Evolutionary conservation across 2,888 invertebrate genomes (phyloP).

Genomic region (Margaritifera margaritifera): DNA sequence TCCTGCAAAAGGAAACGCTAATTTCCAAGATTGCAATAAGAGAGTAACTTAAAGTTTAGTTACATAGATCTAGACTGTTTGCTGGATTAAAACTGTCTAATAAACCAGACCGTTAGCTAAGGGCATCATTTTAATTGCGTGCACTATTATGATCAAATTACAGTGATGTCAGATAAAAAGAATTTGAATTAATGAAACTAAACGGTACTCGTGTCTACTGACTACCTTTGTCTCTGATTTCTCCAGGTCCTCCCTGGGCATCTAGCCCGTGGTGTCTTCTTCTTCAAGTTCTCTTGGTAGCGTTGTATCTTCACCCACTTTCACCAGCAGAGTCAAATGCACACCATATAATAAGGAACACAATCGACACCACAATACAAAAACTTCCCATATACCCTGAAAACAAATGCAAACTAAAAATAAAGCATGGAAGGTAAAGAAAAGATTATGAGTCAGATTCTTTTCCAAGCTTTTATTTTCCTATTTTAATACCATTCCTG

Average conservation of each 20-base stretch:
- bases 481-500: too few species aligned
- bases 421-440: too few species aligned
- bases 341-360: conserved; percentile 87
- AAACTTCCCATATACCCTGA: conserved; percentile 85
- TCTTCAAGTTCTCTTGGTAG: conserved; percentile 86
- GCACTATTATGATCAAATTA: background rate
- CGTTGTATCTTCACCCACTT: conserved; percentile 93
- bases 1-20: too few species aligned
- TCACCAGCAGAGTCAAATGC: conserved; percentile 90
- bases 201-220: background rate
- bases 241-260: conserved; percentile 78
- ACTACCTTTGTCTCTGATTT: conserved; percentile 50
- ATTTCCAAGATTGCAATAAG: too few species aligned
- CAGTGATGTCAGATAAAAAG: background rate
- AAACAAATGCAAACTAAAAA: conserved; percentile 9
- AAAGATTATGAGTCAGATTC: too few species aligned
- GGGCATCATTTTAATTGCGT: too few species aligned
- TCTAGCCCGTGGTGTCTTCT: conserved; percentile 85
- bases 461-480: too few species aligned
- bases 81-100: too few species aligned
- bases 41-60: too few species aligned
- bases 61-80: too few species aligned
- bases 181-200: background rate
- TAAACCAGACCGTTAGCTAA: too few species aligned
- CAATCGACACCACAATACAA: conserved; percentile 80